Base-by-base conservation (phyloP, 2,113 vertebrate genomes). In the Larimichthys polyactis region DNA sequence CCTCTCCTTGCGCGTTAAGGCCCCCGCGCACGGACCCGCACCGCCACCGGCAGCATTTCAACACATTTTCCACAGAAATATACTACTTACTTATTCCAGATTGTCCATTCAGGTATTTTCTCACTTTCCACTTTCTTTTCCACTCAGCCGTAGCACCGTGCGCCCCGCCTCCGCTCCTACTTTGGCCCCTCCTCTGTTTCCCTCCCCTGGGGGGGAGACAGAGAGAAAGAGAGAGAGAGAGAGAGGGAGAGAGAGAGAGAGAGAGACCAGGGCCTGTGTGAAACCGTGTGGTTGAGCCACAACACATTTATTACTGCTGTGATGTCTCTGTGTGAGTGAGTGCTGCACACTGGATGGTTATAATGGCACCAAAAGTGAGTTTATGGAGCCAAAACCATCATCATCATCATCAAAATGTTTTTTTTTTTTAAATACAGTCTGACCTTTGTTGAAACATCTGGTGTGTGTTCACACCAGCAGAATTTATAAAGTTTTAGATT, bases 81-180 rank as follows among this genome's bases (percentile, higher is more conserved):
- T 24, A 29, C 43, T 70, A 91, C 91, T 91, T 88, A 91, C 92
- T 92, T 87, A 87, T 83, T 84, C 65, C 87, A 40, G 86, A 71
- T 80, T 36, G 75, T 91, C 89, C 93, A 94, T 93, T 90, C 89
- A 94, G 92, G 86, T 90, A 90, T 92, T 94, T 92, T 89, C 89
- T 87, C 87, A 93, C 93, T 93, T 93, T 94, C 90, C 88, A 92
- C 93, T 94, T 91, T 93, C 93, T 89, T 93, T 40, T 90, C 91
- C 91, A 78, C 66, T 87, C 79, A 80, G 80, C 90, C 91, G 89
- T 83, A 84, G 81, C 84, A n/a, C 75, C 80, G 76, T 17, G 78
- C 19, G 86, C 92, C 91, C 89, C 91, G 91, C 92, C 92, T 79
- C 82, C 83, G 29, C 78, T 57, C 27, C 71, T 14, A 19, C 68